Base-by-base conservation (phyloP, 2,113 vertebrate genomes). In the Mormoops blainvillei region DNA sequence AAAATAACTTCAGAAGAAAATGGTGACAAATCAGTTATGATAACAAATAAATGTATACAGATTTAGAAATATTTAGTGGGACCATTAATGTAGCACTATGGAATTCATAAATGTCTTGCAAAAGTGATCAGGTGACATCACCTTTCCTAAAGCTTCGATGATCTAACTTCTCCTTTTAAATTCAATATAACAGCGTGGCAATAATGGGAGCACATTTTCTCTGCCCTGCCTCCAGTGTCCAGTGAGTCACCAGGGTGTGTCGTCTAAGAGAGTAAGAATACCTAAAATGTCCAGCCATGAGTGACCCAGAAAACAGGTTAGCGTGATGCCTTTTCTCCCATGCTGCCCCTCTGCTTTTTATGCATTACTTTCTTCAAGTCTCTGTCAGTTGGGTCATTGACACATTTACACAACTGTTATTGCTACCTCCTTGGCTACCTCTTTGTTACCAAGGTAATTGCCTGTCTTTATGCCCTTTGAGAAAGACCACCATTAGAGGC, bases 1-100 rank as follows among this genome's bases (percentile, higher is more conserved):
- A 70, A 88, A 86, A 58, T 63, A 82, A 70, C 6, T 89, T 65
- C 63, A 87, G 70, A 56, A 63, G 50, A 83, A 76, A 84, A 36
- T 52, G 11, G 19, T 61, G 38, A 71, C 56, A 67, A 76, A 61
- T 95, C 12, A 74, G n/a, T 84, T 76, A 61, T 18, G 31, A 38
- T 18, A 85, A 38, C 38, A 86, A 86, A 58, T 22, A 26, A 56
- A 61, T 38, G 31, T 20, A 43, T 2, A 20, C 4, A 15, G n/a
- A 50, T 38, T 95, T 74, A 93, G 89, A 87, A 43, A 61, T 81
- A 41, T 54, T 81, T 70, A 31, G 26, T 70, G 48, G 20, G 5
- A 56, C 18, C 54, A 7, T 89, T 63, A 12, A 65, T n/a, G 7
- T 8, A 52, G 31, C 31, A 14, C 11, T 50, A 54, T 0, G 38